Percentiles rank a stretch among this genome's conserved stretches.
Conservation (phyloP, 2,797 vertebrate species). For the Macropodus opercularis region DNA sequence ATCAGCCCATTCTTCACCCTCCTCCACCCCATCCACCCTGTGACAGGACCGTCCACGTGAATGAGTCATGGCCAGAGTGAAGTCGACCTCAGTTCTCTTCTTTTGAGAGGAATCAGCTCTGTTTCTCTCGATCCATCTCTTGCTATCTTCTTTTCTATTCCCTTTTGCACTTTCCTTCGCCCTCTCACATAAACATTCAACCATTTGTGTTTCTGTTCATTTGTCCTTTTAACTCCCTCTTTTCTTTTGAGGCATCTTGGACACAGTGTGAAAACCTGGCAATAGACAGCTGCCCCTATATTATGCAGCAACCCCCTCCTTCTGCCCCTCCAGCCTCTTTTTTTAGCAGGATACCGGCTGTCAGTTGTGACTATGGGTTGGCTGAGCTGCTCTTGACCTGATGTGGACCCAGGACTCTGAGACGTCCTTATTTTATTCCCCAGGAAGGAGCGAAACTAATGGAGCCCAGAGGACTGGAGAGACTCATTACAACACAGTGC, state of each 20-base stretch:
- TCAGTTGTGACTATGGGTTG: conserved; percentile 63
- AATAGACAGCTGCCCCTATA: conserved; percentile 58
- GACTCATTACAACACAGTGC: conserved; percentile 15
- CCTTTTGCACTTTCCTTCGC: conserved; percentile 6
- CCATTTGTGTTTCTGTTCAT: conserved; percentile 27
- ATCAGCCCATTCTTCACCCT: conserved; percentile 60
- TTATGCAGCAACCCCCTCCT: conserved; percentile 30
- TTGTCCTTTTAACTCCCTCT: conserved; percentile 31
- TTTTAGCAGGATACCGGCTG: conserved; percentile 65
- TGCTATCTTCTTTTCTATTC: conserved; percentile 8
- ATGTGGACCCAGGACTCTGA: conserved; percentile 53
- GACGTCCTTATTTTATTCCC: conserved; percentile 45
- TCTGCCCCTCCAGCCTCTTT: conserved; percentile 36
- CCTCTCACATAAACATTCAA: conserved; percentile 6
- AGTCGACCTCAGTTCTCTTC: conserved; percentile 72
- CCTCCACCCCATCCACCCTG: conserved; percentile 23
- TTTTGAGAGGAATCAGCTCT: conserved; percentile 26
- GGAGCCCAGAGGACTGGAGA: conserved; percentile 32
- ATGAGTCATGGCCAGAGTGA: conserved; percentile 76
- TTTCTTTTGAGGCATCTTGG: conserved; percentile 40
- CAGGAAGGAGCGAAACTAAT: conserved; percentile 58
- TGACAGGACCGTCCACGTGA: conserved; percentile 61
- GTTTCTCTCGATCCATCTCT: conserved; percentile 31
- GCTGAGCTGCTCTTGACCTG: conserved; percentile 60
- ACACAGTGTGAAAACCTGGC: conserved; percentile 70